Conservation (phyloP, 2,888 invertebrate genomes). For the Rotaria sp. region DNA sequence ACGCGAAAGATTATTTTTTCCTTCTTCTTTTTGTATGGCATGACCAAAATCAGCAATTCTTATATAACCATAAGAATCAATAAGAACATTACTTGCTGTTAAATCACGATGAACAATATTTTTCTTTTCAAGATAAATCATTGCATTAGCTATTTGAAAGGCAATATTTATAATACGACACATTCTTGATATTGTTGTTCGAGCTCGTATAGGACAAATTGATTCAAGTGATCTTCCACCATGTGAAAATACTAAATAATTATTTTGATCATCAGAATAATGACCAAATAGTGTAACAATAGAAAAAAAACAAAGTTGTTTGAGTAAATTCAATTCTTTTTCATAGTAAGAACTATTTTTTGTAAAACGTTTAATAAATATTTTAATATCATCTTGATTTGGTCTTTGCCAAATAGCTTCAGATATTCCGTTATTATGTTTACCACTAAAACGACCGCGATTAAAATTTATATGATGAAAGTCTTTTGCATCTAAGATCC, state of each 20-base stretch:
- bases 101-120: constrained; percentile 8
- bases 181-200: background rate
- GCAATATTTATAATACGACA: background rate
- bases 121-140: background rate
- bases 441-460: background rate
- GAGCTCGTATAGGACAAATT: background rate
- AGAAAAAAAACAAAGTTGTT: background rate
- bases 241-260: background rate
- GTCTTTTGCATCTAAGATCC: background rate
- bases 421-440: background rate
- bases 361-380: background rate
- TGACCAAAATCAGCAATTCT: constrained; percentile 1
- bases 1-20: background rate
- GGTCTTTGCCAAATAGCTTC: background rate
- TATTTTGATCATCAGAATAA: background rate
- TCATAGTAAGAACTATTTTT: background rate
- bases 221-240: background rate
- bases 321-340: background rate
- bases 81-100: background rate
- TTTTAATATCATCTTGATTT: background rate
- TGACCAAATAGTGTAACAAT: background rate
- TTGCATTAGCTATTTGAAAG: background rate
- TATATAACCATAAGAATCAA: background rate
- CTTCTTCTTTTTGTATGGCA: background rate
- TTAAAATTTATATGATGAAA: background rate